Evolutionary conservation across 2,888 invertebrate species (phyloP).

Genomic region (Drosophila colorata): DNA sequence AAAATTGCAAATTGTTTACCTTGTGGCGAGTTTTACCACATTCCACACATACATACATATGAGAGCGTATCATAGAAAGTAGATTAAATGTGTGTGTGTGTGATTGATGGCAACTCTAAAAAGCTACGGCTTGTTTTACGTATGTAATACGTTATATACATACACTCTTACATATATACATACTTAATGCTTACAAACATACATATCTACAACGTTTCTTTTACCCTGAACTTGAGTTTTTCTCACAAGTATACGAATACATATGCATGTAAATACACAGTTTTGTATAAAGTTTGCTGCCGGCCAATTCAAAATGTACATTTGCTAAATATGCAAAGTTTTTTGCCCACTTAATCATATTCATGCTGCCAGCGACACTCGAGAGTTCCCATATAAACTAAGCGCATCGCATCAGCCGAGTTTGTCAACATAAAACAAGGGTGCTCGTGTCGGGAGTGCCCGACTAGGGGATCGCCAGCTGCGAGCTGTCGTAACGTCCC

Average conservation of each 20-base stretch:
- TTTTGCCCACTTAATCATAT: constrained; percentile 36
- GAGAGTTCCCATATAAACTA: constrained; percentile 33
- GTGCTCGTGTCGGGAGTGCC: not conserved
- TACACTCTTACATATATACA: not conserved
- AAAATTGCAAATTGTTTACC: constrained; percentile 50
- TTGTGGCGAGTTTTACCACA: constrained; percentile 29
- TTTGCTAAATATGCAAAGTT: constrained; percentile 21
- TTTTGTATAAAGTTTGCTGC: constrained; percentile 10
- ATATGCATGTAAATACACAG: not conserved
- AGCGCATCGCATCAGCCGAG: constrained; percentile 24
- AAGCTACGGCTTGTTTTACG: not conserved
- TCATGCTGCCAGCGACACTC: constrained; percentile 5
- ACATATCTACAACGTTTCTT: not conserved
- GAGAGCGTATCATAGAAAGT: constrained; percentile 34
- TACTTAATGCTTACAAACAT: not conserved
- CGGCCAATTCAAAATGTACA: constrained; percentile 8
- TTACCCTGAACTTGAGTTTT: constrained; percentile 28
- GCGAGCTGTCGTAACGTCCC: too few relatives aligned
- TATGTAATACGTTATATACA: too few relatives aligned
- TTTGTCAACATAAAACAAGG: constrained; percentile 33
- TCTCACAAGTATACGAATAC: constrained; percentile 1
- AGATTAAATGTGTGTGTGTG: constrained; percentile 21
- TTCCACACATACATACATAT: constrained; percentile 16
- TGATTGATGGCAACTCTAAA: constrained; percentile 34
- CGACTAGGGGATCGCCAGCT: not conserved